Percentiles rank a stretch among this genome's conserved stretches.
Evolutionary conservation across 2,113 vertebrate genomes (phyloP).

Genomic region (Hippopotamus amphibius): DNA sequence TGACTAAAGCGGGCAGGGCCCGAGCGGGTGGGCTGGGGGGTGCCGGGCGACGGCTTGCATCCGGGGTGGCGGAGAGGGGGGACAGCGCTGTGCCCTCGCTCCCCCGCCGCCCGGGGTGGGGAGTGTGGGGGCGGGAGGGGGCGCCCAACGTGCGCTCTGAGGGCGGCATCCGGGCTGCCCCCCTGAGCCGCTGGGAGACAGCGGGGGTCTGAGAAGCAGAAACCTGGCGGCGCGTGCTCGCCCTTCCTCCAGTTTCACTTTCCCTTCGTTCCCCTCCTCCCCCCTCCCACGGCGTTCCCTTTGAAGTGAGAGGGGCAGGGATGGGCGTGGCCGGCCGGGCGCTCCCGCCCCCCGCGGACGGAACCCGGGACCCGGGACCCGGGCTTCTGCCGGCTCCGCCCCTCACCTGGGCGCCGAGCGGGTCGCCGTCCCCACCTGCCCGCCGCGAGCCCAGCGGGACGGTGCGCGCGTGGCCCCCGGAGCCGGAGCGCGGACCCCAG

Average conservation of each 20-base stretch:
- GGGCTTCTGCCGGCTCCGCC: background rate
- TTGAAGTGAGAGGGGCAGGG: conserved; percentile 41
- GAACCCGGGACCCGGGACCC: rapidly evolving
- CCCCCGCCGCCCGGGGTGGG: background rate
- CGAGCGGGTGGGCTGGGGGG: conserved; percentile 71
- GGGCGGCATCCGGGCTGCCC: rapidly evolving
- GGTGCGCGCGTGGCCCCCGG: background rate
- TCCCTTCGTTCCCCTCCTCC: conserved; percentile 41
- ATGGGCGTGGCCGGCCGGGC: background rate
- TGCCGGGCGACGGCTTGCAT: conserved; percentile 84
- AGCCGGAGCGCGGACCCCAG: background rate
- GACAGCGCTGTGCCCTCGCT: background rate
- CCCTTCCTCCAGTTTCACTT: conserved; percentile 70
- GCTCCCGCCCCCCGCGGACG: rapidly evolving
- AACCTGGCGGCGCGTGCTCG: background rate
- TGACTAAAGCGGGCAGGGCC: background rate
- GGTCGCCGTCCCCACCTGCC: too few relatives aligned
- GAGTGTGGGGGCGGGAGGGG: background rate
- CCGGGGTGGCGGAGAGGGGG: conserved; percentile 36
- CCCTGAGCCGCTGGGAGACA: rapidly evolving
- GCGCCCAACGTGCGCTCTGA: background rate
- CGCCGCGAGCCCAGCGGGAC: background rate
- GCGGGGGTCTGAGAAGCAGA: background rate
- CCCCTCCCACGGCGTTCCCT: conserved; percentile 32
- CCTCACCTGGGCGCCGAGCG: background rate